Conservation (phyloP, 92 coral and sea anemone genomes). For the Meandrina meandrites region DNA sequence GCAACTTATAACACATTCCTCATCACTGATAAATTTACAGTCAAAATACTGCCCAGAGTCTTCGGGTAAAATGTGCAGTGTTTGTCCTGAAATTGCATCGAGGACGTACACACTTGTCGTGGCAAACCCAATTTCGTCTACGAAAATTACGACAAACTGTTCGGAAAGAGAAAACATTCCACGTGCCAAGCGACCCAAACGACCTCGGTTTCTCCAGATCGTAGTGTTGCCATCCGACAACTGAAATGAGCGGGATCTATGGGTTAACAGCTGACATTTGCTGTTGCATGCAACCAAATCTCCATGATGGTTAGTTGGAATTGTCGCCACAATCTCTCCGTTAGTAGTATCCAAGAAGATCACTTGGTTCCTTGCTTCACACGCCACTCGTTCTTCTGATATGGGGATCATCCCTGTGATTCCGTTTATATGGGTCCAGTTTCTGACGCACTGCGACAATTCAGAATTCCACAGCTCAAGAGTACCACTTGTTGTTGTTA, state of each 20-base stretch:
- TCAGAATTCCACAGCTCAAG: slow-evolving; percentile 25
- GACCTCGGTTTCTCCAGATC: neutral
- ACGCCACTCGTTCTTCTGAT: slow-evolving; percentile 13
- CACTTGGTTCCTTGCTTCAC: neutral
- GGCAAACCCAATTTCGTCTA: no score
- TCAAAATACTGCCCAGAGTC: neutral
- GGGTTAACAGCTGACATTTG: slow-evolving; percentile 2
- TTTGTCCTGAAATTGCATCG: slow-evolving; percentile 12
- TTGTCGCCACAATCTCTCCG: neutral
- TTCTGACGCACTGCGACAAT: neutral
- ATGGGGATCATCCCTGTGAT: neutral
- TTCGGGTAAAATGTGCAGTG: neutral
- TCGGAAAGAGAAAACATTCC: neutral
- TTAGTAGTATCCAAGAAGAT: neutral
- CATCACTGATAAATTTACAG: slow-evolving; percentile 15
- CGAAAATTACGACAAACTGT: neutral
- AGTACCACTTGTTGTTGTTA: neutral
- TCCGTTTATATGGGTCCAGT: neutral
- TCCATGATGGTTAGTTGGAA: neutral
- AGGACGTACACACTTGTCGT: neutral
- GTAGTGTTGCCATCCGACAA: neutral
- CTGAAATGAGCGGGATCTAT: neutral
- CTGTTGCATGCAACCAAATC: neutral
- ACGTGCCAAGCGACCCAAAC: neutral
- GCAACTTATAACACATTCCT: neutral